phyloP scores from a whole-genome alignment of 1,140 invertebrate species.

The Brachionus calyciflorus region DNA sequence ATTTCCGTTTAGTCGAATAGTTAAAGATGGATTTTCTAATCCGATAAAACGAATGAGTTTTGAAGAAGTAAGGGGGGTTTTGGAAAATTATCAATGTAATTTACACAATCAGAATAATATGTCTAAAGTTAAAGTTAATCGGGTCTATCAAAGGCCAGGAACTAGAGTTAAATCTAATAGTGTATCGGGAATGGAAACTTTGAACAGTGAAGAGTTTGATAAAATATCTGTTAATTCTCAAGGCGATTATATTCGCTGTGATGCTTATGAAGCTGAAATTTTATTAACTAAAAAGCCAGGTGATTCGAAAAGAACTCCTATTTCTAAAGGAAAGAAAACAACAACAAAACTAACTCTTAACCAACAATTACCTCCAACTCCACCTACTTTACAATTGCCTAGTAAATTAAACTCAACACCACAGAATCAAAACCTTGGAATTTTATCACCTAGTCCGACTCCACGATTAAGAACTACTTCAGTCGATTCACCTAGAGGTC shows the following conservation, averaged over 20 bases:
- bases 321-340: not conserved
- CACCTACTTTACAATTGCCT: not conserved
- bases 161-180: not conserved
- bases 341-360: not conserved
- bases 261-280: not conserved
- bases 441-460: not conserved
- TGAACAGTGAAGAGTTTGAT: constrained; percentile 15
- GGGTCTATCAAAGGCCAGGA: not conserved
- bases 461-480: not conserved
- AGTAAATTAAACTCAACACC: not conserved
- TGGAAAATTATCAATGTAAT: constrained; percentile 15
- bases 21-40: constrained; percentile 43
- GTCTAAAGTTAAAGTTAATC: not conserved
- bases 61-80: not conserved
- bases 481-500: not conserved
- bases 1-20: constrained; percentile 39
- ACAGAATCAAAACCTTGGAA: not conserved
- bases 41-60: constrained; percentile 42
- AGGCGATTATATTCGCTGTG: not conserved
- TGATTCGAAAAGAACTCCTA: too few species aligned
- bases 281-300: too few species aligned
- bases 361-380: constrained; percentile 19
- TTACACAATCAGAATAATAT: not conserved
- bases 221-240: not conserved
- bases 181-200: not conserved